A percentile compares a stretch with the other conserved stretches of the same genome.
These are phyloP conservation scores for Cephus sareptanus DNA, from an alignment of 2,888 invertebrate species.

Conservation along the genomic window DNA sequence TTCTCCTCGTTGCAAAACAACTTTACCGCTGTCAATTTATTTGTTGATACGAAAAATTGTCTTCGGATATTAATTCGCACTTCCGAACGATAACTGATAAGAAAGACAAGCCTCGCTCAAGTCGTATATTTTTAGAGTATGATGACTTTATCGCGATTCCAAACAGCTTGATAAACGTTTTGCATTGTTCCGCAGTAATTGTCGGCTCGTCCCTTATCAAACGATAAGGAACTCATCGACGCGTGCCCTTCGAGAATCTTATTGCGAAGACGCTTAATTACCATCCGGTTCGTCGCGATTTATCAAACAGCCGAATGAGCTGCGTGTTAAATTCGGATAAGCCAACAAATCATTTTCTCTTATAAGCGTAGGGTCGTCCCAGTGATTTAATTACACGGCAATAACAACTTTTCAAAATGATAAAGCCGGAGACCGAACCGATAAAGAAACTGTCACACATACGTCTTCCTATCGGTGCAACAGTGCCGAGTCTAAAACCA, in stretches of 20 bases:
- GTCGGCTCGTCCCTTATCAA: not conserved
- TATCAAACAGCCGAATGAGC: not conserved
- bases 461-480: not conserved
- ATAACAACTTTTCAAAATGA: not conserved
- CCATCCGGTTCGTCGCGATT: not conserved
- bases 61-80: not conserved
- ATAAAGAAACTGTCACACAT: not conserved
- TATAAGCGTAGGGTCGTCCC: not conserved
- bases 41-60: not conserved
- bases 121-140: not conserved
- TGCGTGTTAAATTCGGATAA: not conserved
- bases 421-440: not conserved
- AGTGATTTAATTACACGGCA: not conserved
- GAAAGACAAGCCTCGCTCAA: not conserved
- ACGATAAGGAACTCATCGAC: not conserved
- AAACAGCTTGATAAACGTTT: not conserved
- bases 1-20: not conserved
- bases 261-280: not conserved
- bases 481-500: not conserved
- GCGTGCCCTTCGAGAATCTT: not conserved
- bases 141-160: conserved; percentile 3
- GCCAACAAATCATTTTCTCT: not conserved
- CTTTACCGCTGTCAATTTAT: not conserved
- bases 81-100: not conserved
- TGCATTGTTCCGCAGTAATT: not conserved